phyloP scores from a whole-genome alignment of 37 sponge, comb jelly and placozoan species.

The Cladorhizidae sp. region DNA sequence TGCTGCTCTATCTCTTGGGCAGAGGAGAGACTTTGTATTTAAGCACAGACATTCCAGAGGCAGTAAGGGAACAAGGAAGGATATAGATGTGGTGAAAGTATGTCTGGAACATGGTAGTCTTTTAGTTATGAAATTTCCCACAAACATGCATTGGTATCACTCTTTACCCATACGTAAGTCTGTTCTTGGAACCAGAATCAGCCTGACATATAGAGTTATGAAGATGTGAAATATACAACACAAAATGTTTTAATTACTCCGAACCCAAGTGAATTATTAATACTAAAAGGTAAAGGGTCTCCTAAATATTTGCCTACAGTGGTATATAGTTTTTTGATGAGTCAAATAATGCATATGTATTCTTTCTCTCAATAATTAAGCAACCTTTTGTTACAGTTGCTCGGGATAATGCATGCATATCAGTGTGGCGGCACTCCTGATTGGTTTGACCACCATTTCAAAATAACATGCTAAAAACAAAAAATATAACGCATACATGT shows the following conservation, averaged over 20 bases:
- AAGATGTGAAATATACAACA: not conserved
- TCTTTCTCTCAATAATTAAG: no score
- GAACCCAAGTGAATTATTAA: not conserved
- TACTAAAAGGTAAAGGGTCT: no score
- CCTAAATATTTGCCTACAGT: no score
- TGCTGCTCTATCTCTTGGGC: conserved; percentile 72
- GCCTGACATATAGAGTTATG: conserved; percentile 75
- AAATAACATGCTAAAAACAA: no score
- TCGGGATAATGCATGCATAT: no score
- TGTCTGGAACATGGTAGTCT: conserved; percentile 63
- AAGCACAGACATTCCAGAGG: conserved; percentile 57
- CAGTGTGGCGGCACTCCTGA: no score
- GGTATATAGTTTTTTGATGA: no score
- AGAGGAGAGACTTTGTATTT: conserved; percentile 73
- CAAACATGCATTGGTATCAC: conserved; percentile 78
- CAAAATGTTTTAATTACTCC: not conserved
- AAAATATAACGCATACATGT: no score
- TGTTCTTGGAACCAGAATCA: conserved; percentile 46
- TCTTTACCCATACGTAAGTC: conserved; percentile 64
- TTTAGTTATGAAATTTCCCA: conserved; percentile 64
- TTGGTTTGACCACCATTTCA: no score
- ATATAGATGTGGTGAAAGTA: conserved; percentile 50
- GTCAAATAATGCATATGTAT: no score
- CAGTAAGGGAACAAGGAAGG: conserved; percentile 35
- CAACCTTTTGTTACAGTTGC: no score